phyloP scores from a whole-genome alignment of 2,888 invertebrate genomes.

The Rutpela maculata region DNA sequence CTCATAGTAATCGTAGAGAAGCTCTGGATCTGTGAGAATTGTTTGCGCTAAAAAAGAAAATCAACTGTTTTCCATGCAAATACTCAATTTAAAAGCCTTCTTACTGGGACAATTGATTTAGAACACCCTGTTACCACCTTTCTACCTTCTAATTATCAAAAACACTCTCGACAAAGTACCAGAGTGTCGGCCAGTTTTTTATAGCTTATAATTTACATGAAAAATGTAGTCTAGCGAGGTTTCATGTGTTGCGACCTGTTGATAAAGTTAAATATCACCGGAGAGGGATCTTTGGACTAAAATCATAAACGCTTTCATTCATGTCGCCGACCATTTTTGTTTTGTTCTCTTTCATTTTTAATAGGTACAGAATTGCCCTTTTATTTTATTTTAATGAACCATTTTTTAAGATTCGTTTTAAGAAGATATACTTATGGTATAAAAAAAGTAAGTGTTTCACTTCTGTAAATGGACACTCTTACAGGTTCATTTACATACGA shows the following conservation, averaged over 20 bases:
- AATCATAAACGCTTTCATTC: neutral
- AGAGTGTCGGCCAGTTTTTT: too few species aligned
- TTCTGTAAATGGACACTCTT: neutral
- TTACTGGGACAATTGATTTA: too few species aligned
- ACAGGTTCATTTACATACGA: neutral
- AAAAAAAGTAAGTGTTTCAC: neutral
- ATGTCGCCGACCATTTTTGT: neutral
- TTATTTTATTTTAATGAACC: neutral
- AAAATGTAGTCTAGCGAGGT: neutral
- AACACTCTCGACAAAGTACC: too few species aligned
- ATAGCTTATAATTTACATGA: neutral
- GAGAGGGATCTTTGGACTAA: neutral
- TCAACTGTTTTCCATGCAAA: too few species aligned
- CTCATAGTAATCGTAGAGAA: too few species aligned
- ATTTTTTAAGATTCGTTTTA: neutral
- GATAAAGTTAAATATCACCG: neutral
- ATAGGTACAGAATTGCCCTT: neutral
- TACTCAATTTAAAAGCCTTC: too few species aligned
- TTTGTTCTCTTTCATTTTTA: neutral
- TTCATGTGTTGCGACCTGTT: neutral
- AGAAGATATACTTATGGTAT: neutral
- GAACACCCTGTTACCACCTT: too few species aligned
- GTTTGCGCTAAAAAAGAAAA: too few species aligned
- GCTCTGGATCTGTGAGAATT: too few species aligned
- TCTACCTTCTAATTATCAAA: too few species aligned